phyloP scores from a whole-genome alignment of 1,140 invertebrate genomes.

The Mycetomoellerius zeteki region DNA sequence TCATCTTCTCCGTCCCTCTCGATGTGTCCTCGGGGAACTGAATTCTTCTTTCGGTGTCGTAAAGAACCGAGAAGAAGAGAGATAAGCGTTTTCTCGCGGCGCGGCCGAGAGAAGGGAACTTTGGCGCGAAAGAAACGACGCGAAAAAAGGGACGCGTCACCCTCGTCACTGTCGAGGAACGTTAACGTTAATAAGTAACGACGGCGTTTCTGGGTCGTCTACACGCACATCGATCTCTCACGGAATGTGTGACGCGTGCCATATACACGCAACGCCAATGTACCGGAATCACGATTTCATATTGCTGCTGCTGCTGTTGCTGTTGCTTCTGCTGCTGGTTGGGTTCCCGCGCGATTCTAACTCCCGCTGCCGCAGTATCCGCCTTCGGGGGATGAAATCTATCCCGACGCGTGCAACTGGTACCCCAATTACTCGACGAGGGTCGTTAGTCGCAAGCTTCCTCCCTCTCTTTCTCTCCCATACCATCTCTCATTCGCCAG shows the following conservation, averaged over 20 bases:
- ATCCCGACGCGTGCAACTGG: slow-evolving; percentile 78
- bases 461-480: slow-evolving; percentile 17
- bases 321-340: slow-evolving; percentile 4
- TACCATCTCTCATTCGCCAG: neutral
- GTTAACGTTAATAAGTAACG: slow-evolving; percentile 47
- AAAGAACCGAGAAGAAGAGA: slow-evolving; percentile 38
- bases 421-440: slow-evolving; percentile 77
- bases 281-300: slow-evolving; percentile 40
- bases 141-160: neutral
- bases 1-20: neutral
- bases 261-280: neutral
- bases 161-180: neutral
- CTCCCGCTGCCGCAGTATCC: slow-evolving; percentile 7
- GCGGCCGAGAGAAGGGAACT: neutral
- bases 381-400: slow-evolving; percentile 73
- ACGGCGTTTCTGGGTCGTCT: slow-evolving; percentile 2
- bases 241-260: neutral
- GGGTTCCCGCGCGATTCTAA: slow-evolving; percentile 35
- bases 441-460: slow-evolving; percentile 66
- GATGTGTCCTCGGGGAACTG: slow-evolving; percentile 30
- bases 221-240: neutral
- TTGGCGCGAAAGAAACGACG: neutral
- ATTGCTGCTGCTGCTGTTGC: neutral
- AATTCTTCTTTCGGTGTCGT: slow-evolving; percentile 33
- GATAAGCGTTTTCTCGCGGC: slow-evolving; percentile 10